A percentile compares a stretch with the other conserved stretches of the same genome.
These are phyloP conservation scores for Micoletzkya japonica DNA, from an alignment of 2,888 invertebrate genomes.

Conservation along the genomic window DNA sequence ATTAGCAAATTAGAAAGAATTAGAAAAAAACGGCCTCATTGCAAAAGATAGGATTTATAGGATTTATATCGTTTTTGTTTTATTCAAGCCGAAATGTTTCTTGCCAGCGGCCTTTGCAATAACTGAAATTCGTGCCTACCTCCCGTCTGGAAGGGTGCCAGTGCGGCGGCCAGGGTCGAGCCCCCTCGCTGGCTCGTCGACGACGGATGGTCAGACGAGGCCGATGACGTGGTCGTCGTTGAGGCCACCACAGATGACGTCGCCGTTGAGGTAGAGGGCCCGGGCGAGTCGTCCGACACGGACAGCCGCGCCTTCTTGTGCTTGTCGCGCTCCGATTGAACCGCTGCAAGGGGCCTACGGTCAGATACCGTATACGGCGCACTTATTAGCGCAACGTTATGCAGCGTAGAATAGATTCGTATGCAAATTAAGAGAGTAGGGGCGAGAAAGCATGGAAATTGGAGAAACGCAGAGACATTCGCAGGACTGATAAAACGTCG, in stretches of 20 bases:
- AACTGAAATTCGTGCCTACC: constrained; percentile 8
- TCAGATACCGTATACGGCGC: too few species aligned
- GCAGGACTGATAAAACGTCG: too few species aligned
- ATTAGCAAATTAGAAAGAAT: background rate
- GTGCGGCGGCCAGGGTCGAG: constrained; percentile 22
- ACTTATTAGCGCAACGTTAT: too few species aligned
- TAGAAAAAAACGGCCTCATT: too few species aligned
- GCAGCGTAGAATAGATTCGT: too few species aligned
- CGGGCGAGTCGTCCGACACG: background rate
- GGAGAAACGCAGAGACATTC: too few species aligned
- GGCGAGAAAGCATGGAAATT: too few species aligned
- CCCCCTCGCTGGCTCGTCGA: too few species aligned
- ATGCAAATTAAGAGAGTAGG: too few species aligned
- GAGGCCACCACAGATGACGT: background rate
- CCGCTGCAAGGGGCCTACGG: constrained; percentile 42
- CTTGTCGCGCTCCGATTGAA: constrained; percentile 54
- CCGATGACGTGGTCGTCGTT: background rate
- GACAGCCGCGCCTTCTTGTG: constrained; percentile 41
- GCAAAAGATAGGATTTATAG: too few species aligned
- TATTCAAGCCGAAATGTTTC: too few species aligned
- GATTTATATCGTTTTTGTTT: too few species aligned
- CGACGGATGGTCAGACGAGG: background rate
- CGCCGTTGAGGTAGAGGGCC: constrained; percentile 7
- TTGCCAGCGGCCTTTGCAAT: constrained; percentile 17
- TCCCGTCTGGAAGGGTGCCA: constrained; percentile 30